phyloP scores from a whole-genome alignment of 2,888 invertebrate genomes.

The Bombylius discolor region DNA sequence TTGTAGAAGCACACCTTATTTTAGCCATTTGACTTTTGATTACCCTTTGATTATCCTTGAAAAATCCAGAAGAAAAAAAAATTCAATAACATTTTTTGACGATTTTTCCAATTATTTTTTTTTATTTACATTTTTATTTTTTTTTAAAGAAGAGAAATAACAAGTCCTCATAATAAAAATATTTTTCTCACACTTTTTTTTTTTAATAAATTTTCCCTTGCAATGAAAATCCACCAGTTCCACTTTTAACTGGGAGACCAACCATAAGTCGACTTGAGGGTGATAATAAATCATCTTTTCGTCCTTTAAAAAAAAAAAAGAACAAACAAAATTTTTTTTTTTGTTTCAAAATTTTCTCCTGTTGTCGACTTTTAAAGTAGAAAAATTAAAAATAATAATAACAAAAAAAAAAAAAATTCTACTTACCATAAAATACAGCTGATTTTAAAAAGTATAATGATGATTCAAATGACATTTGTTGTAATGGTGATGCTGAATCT shows the following conservation, averaged over 20 bases:
- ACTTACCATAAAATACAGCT: slow-evolving; percentile 38
- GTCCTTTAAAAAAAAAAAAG: slow-evolving; percentile 40
- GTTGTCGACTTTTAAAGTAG: too few species aligned
- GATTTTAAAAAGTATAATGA: slow-evolving; percentile 75
- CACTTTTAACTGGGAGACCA: slow-evolving; percentile 67
- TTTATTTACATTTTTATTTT: too few species aligned
- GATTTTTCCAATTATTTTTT: too few species aligned
- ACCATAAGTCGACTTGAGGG: slow-evolving; percentile 80
- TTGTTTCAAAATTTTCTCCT: not conserved
- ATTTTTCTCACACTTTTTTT: too few species aligned
- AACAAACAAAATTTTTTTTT: not conserved
- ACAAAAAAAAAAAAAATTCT: not conserved
- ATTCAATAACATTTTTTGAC: too few species aligned
- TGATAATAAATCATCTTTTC: slow-evolving; percentile 60
- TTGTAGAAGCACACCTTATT: too few species aligned
- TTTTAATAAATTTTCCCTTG: slow-evolving; percentile 2
- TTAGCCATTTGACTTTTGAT: too few species aligned
- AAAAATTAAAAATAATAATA: not conserved
- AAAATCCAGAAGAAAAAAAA: too few species aligned
- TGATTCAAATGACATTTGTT: slow-evolving; percentile 97
- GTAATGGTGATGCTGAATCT: slow-evolving; percentile 81
- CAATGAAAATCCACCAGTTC: slow-evolving; percentile 61
- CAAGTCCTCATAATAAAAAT: too few species aligned
- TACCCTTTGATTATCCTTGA: too few species aligned
- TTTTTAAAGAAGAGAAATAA: too few species aligned